Evolutionary conservation across 2,888 invertebrate species (phyloP).

Genomic region (Drymonia ruficornis): DNA sequence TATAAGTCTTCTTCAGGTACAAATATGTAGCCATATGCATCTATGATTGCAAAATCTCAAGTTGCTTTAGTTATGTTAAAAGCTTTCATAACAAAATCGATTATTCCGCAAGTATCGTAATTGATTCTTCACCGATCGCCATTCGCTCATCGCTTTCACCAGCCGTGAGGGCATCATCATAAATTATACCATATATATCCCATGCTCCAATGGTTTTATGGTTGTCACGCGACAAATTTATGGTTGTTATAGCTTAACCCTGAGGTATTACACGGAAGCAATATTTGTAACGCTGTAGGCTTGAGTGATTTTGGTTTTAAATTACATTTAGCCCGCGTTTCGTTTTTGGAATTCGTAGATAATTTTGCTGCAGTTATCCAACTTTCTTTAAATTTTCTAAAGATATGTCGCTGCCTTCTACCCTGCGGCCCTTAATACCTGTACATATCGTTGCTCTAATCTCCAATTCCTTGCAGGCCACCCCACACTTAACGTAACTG

Average conservation of each 20-base stretch:
- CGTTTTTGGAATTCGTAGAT: too few species aligned
- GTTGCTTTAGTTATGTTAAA: not conserved
- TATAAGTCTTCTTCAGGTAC: too few species aligned
- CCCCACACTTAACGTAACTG: too few species aligned
- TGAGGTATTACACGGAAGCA: conserved; percentile 31
- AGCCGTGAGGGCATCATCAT: conserved; percentile 54
- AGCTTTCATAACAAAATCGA: not conserved
- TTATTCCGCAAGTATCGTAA: not conserved
- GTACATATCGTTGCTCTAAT: too few species aligned
- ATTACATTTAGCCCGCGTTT: not conserved
- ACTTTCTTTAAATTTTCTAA: too few species aligned
- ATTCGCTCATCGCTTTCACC: conserved; percentile 31
- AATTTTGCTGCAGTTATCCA: too few species aligned
- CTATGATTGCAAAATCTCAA: not conserved
- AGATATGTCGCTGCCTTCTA: too few species aligned
- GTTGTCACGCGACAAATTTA: conserved; percentile 66
- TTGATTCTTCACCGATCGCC: conserved; percentile 26
- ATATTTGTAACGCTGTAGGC: conserved; percentile 14
- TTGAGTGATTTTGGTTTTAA: not conserved
- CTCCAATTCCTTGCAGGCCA: too few species aligned
- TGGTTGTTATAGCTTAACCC: conserved; percentile 33
- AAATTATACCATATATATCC: conserved; percentile 63
- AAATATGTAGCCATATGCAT: too few species aligned
- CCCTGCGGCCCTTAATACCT: too few species aligned
- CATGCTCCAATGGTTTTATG: conserved; percentile 59